Evolutionary conservation across 2,797 vertebrate species (phyloP).

Genomic region (Acomys russatus): DNA sequence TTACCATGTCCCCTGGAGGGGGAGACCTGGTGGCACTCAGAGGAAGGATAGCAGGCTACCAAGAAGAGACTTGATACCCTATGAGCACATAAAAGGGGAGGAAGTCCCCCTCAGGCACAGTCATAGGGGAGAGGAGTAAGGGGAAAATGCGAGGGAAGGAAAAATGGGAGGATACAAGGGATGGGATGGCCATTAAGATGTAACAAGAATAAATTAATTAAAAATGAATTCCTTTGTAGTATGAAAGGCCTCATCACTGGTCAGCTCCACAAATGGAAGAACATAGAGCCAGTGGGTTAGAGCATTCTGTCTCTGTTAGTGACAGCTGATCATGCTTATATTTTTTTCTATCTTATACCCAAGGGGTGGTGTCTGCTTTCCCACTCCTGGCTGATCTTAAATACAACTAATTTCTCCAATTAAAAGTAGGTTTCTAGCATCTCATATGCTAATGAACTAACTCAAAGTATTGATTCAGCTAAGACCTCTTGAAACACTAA

Average conservation of each 20-base stretch:
- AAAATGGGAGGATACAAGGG: too few relatives aligned
- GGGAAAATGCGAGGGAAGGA: too few relatives aligned
- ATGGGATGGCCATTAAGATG: too few relatives aligned
- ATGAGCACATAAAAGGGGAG: too few relatives aligned
- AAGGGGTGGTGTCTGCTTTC: neutral
- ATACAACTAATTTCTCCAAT: constrained; percentile 62
- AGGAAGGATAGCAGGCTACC: too few relatives aligned
- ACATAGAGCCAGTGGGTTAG: neutral
- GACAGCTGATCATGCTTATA: neutral
- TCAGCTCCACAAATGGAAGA: neutral
- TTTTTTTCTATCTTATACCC: neutral
- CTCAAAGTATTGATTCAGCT: constrained; percentile 69
- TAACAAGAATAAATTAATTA: too few relatives aligned
- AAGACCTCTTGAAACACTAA: constrained; percentile 78
- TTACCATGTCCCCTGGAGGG: too few relatives aligned
- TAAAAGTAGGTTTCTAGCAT: constrained; percentile 55
- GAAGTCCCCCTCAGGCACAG: too few relatives aligned
- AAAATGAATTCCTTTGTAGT: neutral
- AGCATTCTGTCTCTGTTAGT: neutral
- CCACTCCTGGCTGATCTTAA: neutral
- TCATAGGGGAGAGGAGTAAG: too few relatives aligned
- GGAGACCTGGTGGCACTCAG: too few relatives aligned
- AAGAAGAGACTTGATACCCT: too few relatives aligned
- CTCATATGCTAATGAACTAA: constrained; percentile 68
- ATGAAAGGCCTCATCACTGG: neutral